Evolutionary conservation across 2,888 invertebrate species (phyloP), one percentile per base, ranked within the genome.

Genomic region (Camponotus fellah): DNA sequence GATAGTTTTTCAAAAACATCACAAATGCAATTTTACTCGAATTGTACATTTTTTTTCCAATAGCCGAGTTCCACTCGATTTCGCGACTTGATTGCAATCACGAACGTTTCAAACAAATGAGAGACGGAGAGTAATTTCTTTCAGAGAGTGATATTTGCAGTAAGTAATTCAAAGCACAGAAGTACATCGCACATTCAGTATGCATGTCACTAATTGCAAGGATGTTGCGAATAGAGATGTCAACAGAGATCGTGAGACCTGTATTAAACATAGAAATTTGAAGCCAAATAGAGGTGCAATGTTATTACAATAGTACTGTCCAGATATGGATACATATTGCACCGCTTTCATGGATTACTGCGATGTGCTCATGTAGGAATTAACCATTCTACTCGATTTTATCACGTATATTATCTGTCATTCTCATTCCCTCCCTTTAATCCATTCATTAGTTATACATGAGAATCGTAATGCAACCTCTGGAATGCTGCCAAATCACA

Each of bases 401-500:
- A 65, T 56, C 76, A 65, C 4, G 21, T n/a, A 9, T 49, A 26
- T 14, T 26, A 14, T 43, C 14, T 56, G 8, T 14, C 53, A 21
- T 21, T 58, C 71, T 71, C n/a, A n/a, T 53, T 53, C 69, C n/a
- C 40, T 72, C 21, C 26, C 34, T 34, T 46, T 75, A 49, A 62
- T 75, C 32, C 74, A n/a, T 46, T 12, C 60, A 62, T 62, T n/a
- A 75, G n/a, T 75, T 75, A 60, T 43, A 43, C 74, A 46, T 34
- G 34, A 60, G 43, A 60, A 74, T 75, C n/a, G 21, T 21, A 56
- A 60, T 32, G 17, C 43, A 43, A 21, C 2, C 62, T 34, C 12
- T 34, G 9, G 34, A 75, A 62, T 34, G n/a, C 14, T 17, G 32
- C 43, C 9, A 75, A 72, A 40, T 62, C 62, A n/a, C 26, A 32